Conservation (phyloP, 2,888 invertebrate genomes). For the Escarpia spicata region DNA sequence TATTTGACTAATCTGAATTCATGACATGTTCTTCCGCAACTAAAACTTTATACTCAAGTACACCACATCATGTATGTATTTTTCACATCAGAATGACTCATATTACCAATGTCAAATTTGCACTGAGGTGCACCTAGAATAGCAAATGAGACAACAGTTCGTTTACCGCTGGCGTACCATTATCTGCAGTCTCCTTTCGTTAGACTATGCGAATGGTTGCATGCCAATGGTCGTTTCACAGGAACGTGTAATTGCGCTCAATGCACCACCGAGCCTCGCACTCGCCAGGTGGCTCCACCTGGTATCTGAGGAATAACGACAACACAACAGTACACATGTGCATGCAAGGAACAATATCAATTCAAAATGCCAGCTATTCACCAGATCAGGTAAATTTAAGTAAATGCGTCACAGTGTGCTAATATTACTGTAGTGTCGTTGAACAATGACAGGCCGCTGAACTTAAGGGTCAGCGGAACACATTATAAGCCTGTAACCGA, state of each 20-base stretch:
- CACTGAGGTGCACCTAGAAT: not conserved
- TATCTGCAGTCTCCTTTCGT: not conserved
- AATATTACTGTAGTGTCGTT: not conserved
- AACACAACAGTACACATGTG: not conserved
- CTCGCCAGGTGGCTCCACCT: not conserved
- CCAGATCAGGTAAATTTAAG: not conserved
- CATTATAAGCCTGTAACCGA: not conserved
- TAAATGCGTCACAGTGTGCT: too few relatives aligned
- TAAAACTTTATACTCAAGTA: not conserved
- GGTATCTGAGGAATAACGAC: slow-evolving; percentile 5
- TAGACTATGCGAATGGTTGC: not conserved
- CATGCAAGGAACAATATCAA: not conserved
- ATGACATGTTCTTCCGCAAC: not conserved
- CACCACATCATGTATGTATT: not conserved
- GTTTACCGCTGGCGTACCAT: not conserved
- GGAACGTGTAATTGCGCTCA: not conserved
- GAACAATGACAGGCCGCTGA: not conserved
- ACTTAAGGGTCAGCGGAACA: not conserved
- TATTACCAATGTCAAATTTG: not conserved
- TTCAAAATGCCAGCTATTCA: not conserved
- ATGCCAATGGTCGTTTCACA: not conserved
- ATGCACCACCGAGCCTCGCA: not conserved
- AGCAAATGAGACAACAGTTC: not conserved
- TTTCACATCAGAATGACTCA: not conserved
- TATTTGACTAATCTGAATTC: not conserved